These are phyloP conservation scores for Trilocha varians DNA, from an alignment of 2,888 invertebrate species.

Conservation along the genomic window DNA sequence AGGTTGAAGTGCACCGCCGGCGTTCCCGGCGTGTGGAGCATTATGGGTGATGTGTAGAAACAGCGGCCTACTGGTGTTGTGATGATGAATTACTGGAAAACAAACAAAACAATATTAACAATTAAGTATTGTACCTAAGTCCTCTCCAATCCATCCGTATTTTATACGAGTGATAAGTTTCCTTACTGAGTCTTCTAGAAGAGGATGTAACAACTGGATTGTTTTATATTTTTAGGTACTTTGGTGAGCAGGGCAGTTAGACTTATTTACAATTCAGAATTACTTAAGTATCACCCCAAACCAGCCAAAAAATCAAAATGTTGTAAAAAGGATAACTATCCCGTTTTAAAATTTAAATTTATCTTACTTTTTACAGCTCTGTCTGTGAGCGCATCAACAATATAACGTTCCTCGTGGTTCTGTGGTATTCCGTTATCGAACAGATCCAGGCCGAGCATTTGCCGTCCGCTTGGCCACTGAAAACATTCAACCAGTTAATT, in stretches of 20 bases:
- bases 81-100: constrained; percentile 71
- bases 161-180: no score
- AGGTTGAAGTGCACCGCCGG: constrained; percentile 80
- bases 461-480: constrained; percentile 54
- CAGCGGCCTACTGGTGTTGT: constrained; percentile 76
- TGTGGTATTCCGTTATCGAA: constrained; percentile 49
- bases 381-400: constrained; percentile 57
- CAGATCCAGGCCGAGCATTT: constrained; percentile 49
- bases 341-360: not conserved
- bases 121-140: no score
- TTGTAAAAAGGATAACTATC: no score
- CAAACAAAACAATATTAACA: not conserved
- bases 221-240: no score
- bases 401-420: constrained; percentile 47
- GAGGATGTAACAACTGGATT: no score
- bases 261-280: no score
- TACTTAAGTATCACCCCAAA: no score
- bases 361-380: constrained; percentile 50
- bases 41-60: constrained; percentile 88
- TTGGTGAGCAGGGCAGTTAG: no score
- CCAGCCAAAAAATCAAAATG: no score
- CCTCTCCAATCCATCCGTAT: no score
- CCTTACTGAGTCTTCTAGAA: no score
- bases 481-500: no score
- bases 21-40: constrained; percentile 86